Base-by-base conservation (phyloP, 1,140 invertebrate species). In the Leptinotarsa texana region DNA sequence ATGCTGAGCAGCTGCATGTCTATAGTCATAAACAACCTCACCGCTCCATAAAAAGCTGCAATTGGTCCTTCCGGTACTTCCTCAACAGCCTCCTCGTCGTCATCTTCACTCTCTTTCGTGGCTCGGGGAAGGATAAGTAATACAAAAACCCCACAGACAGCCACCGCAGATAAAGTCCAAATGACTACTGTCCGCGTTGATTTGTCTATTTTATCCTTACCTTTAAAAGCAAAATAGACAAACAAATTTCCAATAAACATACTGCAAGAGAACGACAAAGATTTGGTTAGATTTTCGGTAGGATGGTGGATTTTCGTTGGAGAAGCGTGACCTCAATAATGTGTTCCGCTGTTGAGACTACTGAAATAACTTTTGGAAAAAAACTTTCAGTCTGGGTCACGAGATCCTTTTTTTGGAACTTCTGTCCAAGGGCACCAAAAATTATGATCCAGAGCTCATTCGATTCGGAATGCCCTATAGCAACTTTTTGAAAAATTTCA, bases 201-300 rank as follows among this genome's bases (percentile, higher is more conserved):
- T 72, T 84, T 80, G 70, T 94, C 91, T 4, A 94, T 91, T 17
- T 88, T 86, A 1, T 89, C 84, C 85, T 92, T 88, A 67, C 93
- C 93, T 88, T 92, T 91, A 85, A 98, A 97, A 83, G 92, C 90
- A 82, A 96, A 95, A 85, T 92, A 98, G 13, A 98, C 96, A 86
- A 98, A 98, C 11, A 96, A 87, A 83, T 99, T 99, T 66, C 97
- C 97, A 80, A 95, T 91, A 83, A 98, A 93, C 86, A 97, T 91
- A 82, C 96, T 95, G 89, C 78, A 92, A 91, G 66, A 68, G 33
- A 68, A 68, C 68, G 21, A 68, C 51, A 57, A 42, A 17, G 5
- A 17, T 57, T 4, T 18, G 51, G 51, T 57, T 57, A 57, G 51
- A 57, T 57, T 18, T 57, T 57, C 15, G 51, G 51, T 5, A 57